phyloP scores from a whole-genome alignment of 2,113 vertebrate genomes.

The Coregonus clupeaformis region DNA sequence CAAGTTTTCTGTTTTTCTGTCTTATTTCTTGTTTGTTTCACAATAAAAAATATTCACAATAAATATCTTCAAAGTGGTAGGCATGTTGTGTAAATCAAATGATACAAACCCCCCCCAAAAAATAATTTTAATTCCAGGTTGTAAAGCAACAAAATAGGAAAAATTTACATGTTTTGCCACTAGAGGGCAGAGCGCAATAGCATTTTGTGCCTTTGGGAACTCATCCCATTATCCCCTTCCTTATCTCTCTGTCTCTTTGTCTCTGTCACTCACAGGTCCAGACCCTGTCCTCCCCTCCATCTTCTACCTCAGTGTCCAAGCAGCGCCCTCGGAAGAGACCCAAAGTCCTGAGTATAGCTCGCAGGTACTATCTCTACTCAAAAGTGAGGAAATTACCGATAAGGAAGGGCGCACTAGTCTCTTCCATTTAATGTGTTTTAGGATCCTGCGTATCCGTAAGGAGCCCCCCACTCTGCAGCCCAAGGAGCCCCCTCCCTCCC shows the following conservation, averaged over 20 bases:
- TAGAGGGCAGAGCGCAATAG: not conserved
- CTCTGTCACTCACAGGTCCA: constrained; percentile 76
- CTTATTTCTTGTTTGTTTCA: no score
- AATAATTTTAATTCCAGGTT: no score
- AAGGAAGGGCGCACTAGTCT: no score
- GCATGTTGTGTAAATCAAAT: no score
- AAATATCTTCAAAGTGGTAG: no score
- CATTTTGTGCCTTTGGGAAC: not conserved
- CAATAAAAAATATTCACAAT: no score
- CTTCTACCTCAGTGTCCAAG: constrained; percentile 71
- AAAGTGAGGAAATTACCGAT: no score
- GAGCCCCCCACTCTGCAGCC: constrained; percentile 91
- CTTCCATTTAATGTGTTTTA: not conserved
- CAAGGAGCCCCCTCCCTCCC: constrained; percentile 90
- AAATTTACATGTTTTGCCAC: constrained; percentile 6
- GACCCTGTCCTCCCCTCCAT: constrained; percentile 75
- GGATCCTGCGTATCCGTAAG: constrained; percentile 77
- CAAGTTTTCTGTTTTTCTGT: no score
- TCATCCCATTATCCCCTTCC: not conserved
- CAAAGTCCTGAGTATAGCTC: constrained; percentile 89
- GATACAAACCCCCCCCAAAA: no score
- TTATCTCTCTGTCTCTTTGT: constrained; percentile 6
- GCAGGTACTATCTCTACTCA: constrained; percentile 74
- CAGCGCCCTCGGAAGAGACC: constrained; percentile 85
- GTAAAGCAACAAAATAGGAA: no score